Conservation (phyloP, 92 coral and sea anemone species). For the Metridium senile region DNA sequence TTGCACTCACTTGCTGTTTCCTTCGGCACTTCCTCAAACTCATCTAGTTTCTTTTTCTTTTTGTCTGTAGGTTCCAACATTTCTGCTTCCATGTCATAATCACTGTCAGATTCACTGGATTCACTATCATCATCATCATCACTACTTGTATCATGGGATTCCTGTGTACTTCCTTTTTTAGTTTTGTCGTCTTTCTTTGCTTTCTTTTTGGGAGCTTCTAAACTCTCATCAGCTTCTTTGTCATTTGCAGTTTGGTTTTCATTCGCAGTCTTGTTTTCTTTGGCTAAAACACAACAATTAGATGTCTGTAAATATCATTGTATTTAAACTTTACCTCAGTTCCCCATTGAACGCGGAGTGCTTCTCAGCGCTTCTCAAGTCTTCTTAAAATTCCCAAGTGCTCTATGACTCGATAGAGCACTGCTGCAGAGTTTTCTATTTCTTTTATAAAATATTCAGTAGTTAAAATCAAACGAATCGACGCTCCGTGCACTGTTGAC, state of each 20-base stretch:
- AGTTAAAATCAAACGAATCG: too few relatives aligned
- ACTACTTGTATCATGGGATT: background rate
- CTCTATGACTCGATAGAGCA: too few relatives aligned
- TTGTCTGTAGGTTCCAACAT: slow-evolving; percentile 7
- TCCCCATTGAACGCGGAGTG: too few relatives aligned
- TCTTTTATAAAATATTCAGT: too few relatives aligned
- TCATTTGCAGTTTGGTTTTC: too few relatives aligned
- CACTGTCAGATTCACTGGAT: slow-evolving; percentile 71
- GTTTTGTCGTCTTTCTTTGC: background rate
- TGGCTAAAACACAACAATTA: slow-evolving; percentile 2
- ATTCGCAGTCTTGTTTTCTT: background rate
- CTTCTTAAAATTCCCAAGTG: too few relatives aligned
- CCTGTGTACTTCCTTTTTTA: background rate
- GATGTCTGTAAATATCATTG: background rate
- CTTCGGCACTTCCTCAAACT: slow-evolving; percentile 89
- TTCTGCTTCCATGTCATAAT: slow-evolving; percentile 67
- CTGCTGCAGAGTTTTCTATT: too few relatives aligned
- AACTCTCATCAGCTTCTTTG: background rate
- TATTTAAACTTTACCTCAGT: too few relatives aligned
- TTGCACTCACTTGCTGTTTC: slow-evolving; percentile 59
- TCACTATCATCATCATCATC: slow-evolving; percentile 54
- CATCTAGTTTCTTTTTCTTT: slow-evolving; percentile 42
- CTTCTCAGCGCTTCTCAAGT: too few relatives aligned
- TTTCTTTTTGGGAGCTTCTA: slow-evolving; percentile 23
- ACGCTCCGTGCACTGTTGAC: too few relatives aligned